Percentiles rank a stretch among this genome's conserved stretches.
Evolutionary conservation across 2,888 invertebrate species (phyloP).

Genomic region (Strigamia maritima): DNA sequence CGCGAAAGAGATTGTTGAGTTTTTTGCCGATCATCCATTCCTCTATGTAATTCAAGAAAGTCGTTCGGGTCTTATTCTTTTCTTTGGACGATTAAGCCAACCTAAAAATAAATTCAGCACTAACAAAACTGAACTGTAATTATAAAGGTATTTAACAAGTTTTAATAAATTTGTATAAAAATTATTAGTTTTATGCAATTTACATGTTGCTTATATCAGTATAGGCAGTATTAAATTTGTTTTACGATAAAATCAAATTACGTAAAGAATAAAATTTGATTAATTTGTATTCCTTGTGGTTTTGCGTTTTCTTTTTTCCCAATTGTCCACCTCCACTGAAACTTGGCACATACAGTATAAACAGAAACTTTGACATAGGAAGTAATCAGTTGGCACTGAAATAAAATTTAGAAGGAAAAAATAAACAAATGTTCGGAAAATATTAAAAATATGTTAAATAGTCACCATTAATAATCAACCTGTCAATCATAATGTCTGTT

Average conservation of each 20-base stretch:
- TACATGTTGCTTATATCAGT: too few relatives aligned
- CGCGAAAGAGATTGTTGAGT: not conserved
- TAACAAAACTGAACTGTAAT: not conserved
- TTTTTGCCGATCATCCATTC: constrained; percentile 3
- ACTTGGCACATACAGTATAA: constrained; percentile 61
- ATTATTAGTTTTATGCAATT: too few relatives aligned
- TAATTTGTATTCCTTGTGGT: not conserved
- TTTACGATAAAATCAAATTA: too few relatives aligned
- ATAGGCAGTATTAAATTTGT: too few relatives aligned
- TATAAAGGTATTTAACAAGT: not conserved
- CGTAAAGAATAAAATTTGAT: too few relatives aligned
- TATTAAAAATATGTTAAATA: constrained; percentile 23
- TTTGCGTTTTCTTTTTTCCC: constrained; percentile 45
- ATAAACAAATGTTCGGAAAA: constrained; percentile 42
- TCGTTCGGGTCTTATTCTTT: not conserved
- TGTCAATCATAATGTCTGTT: constrained; percentile 67
- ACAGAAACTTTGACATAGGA: constrained; percentile 49
- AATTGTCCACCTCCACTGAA: constrained; percentile 56
- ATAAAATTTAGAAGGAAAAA: constrained; percentile 50
- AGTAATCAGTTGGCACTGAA: constrained; percentile 31
- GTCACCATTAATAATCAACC: constrained; percentile 59
- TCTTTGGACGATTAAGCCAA: not conserved
- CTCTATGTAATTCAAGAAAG: not conserved
- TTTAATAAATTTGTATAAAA: too few relatives aligned
- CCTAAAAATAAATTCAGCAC: not conserved